These are phyloP conservation scores for Parelbella ahira DNA, from an alignment of 2,888 invertebrate genomes.

Conservation along the genomic window DNA sequence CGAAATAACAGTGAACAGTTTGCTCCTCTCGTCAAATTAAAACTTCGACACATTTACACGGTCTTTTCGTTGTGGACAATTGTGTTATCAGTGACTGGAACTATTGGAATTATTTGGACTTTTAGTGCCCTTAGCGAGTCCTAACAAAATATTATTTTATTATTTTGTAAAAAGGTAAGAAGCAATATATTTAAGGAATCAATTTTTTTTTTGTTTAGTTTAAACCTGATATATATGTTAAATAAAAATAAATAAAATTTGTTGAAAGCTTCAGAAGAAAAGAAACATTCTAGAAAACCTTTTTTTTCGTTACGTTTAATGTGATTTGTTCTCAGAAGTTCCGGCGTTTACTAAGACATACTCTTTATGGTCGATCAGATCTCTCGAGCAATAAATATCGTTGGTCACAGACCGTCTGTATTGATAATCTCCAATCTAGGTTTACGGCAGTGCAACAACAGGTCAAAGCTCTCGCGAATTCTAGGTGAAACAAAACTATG, in stretches of 20 bases:
- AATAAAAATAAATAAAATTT: too few relatives aligned
- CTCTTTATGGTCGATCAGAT: slow-evolving; percentile 7
- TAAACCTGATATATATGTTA: too few relatives aligned
- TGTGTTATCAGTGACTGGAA: slow-evolving; percentile 30
- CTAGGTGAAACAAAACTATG: slow-evolving; percentile 15
- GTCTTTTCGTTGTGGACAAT: slow-evolving; percentile 41
- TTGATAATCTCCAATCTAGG: slow-evolving; percentile 32
- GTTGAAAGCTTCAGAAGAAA: too few relatives aligned
- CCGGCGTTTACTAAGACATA: slow-evolving; percentile 1
- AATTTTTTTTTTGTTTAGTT: too few relatives aligned
- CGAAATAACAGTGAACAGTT: slow-evolving; percentile 59
- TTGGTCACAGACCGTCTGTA: slow-evolving; percentile 22
- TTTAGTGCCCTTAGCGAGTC: slow-evolving; percentile 4
- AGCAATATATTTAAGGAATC: background rate
- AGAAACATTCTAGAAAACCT: background rate
- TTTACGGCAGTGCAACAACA: slow-evolving; percentile 30
- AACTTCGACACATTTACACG: slow-evolving; percentile 49
- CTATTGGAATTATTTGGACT: slow-evolving; percentile 20
- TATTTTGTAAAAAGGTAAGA: slow-evolving; percentile 17
- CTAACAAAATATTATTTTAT: slow-evolving; percentile 7
- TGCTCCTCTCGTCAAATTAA: slow-evolving; percentile 56
- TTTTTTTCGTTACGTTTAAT: background rate
- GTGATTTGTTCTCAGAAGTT: background rate
- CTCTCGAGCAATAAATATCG: slow-evolving; percentile 22
- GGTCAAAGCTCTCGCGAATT: slow-evolving; percentile 32